These are phyloP conservation scores for Megalops cyprinoides DNA, from an alignment of 2,797 vertebrate species.

Conservation along the genomic window DNA sequence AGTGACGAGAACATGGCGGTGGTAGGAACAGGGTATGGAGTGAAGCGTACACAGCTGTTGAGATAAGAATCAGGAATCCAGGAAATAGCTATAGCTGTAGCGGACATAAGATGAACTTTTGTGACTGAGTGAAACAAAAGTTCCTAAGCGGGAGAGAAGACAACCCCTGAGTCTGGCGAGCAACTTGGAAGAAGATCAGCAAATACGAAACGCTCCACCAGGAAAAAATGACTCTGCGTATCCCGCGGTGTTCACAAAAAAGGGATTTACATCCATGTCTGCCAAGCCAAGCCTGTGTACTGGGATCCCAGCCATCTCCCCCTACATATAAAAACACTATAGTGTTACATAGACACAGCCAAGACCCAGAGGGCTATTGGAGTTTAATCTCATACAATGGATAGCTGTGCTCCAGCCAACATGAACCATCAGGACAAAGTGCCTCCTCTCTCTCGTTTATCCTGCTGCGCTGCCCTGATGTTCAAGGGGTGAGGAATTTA, in stretches of 20 bases:
- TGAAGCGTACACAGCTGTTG: neutral
- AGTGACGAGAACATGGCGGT: neutral
- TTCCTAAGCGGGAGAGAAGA: neutral
- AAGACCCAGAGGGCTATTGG: neutral
- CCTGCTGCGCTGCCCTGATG: neutral
- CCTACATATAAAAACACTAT: slow-evolving; percentile 27
- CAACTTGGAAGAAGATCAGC: slow-evolving; percentile 22
- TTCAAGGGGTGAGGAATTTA: neutral
- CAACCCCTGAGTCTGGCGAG: slow-evolving; percentile 11
- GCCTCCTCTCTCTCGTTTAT: neutral
- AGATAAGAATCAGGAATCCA: too few species aligned
- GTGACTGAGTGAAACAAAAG: neutral
- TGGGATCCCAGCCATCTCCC: neutral
- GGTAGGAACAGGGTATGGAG: neutral
- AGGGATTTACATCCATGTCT: slow-evolving; percentile 21
- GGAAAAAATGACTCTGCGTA: slow-evolving; percentile 28
- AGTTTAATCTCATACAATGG: slow-evolving; percentile 13
- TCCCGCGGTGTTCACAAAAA: slow-evolving; percentile 25
- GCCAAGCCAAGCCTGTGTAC: slow-evolving; percentile 19
- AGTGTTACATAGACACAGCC: slow-evolving; percentile 6
- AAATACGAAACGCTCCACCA: neutral
- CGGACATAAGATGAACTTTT: neutral
- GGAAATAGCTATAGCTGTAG: too few species aligned
- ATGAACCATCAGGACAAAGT: neutral
- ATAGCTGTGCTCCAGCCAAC: slow-evolving; percentile 20